Evolutionary conservation across 1,140 invertebrate genomes (phyloP), one percentile per base, ranked within the genome.

Genomic region (Meteorus sp.): DNA sequence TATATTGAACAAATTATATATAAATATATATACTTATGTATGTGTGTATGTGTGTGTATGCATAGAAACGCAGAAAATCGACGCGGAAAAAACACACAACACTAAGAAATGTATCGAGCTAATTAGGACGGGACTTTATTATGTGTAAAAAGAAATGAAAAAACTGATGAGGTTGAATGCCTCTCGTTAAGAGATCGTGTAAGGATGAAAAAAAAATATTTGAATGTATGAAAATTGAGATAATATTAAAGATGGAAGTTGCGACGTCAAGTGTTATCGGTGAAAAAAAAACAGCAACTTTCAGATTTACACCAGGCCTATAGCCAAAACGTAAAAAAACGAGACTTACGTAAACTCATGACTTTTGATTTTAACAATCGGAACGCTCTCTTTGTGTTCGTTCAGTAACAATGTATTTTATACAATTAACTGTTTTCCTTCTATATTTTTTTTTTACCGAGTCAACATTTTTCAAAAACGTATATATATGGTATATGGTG

Each of bases 101-200:
- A 69, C 64, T 57, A 65, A 53, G 66, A 62, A 72, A 69, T 64
- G 66, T 75, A 72, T 68, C 68, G 56, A 73, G 64, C 68, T 73
- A 73, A 68, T 63, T 73, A 71, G 71, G 71, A 68, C 71, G 62
- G 68, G 68, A 63, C 56, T 70, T 71, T 67, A 71, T 4, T 70
- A 67, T 72, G 68, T 72, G 67, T 72, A 65, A 70, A 68, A 67
- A 67, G 63, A 68, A 60, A 68, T 61, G 29, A 52, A 59, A 52
- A 41, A 27, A 48, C 23, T 50, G 31, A 29, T 35, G 33, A 50
- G 47, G 47, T 29, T 50, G 47, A 47, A 47, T 47, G 44, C 44
- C 44, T 47, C 44, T 47, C 44, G 20, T 47, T 47, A 47, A 47
- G 44, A 47, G 44, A 47, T 19, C 23, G 20, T 13, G 33, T 17